Evolutionary conservation across 2,888 invertebrate species (phyloP).

Genomic region (Drosophila birchii): DNA sequence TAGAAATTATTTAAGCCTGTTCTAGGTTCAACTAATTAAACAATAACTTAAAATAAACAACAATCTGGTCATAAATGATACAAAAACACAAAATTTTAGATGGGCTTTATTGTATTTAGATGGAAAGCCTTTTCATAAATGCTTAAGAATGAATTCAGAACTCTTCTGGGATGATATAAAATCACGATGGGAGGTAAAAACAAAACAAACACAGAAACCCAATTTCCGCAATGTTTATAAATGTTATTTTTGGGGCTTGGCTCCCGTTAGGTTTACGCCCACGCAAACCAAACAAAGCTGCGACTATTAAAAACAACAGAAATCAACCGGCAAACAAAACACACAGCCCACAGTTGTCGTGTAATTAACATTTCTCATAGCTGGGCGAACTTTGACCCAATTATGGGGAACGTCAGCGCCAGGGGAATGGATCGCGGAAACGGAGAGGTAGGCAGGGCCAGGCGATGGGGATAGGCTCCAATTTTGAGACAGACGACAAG

Average conservation of each 20-base stretch:
- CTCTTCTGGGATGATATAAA: not conserved
- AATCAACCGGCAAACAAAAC: not conserved
- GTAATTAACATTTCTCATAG: conserved; percentile 73
- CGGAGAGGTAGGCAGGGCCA: not conserved
- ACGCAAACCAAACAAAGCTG: conserved; percentile 20
- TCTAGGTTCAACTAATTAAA: not conserved
- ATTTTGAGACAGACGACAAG: conserved; percentile 39
- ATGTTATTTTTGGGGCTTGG: conserved; percentile 46
- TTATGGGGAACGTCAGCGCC: conserved; percentile 39
- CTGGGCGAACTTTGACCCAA: conserved; percentile 75
- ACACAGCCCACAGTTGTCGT: conserved; percentile 43
- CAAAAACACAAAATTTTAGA: too few relatives aligned
- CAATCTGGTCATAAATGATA: not conserved
- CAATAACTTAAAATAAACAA: not conserved
- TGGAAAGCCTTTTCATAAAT: not conserved
- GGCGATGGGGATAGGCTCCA: conserved; percentile 1
- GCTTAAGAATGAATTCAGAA: not conserved
- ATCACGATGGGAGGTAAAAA: conserved; percentile 6
- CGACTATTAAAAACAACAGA: conserved; percentile 4
- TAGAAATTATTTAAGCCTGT: too few relatives aligned
- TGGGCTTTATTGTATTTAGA: too few relatives aligned
- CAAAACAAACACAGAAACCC: conserved; percentile 4
- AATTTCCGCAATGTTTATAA: conserved; percentile 34
- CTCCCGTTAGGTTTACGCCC: conserved; percentile 41
- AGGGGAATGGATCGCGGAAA: conserved; percentile 12